Percentiles rank a stretch among this genome's conserved stretches.
These are phyloP conservation scores for Pelobates fuscus DNA, from an alignment of 2,113 vertebrate species.

Conservation along the genomic window DNA sequence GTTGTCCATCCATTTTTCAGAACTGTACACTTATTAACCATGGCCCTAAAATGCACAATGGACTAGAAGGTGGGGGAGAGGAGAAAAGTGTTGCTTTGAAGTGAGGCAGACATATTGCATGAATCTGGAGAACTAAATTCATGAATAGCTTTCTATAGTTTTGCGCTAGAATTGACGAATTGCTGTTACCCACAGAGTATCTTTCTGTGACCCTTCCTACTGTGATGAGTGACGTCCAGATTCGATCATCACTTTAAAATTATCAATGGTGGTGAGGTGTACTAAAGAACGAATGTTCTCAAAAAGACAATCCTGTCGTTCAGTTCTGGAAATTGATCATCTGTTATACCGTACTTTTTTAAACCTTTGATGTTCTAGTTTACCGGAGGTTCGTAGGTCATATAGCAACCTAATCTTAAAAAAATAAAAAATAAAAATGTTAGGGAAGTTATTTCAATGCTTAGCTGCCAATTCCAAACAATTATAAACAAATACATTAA, in stretches of 20 bases:
- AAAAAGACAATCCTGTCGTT: too few species aligned
- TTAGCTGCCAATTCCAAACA: too few species aligned
- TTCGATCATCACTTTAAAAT: conserved; percentile 32
- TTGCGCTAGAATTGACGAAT: conserved; percentile 29
- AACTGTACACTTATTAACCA: conserved; percentile 39
- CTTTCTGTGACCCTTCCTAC: conserved; percentile 17
- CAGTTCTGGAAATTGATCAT: too few species aligned
- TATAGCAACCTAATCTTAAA: too few species aligned
- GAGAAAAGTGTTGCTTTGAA: conserved; percentile 26
- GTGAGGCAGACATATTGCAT: conserved; percentile 23
- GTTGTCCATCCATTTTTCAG: conserved; percentile 13
- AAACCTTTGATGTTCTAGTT: too few species aligned
- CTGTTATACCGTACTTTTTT: too few species aligned
- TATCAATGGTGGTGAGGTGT: background rate
- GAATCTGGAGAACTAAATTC: conserved; percentile 17
- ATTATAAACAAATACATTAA: too few species aligned
- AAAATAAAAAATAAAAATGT: too few species aligned
- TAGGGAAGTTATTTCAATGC: too few species aligned
- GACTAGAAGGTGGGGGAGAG: conserved; percentile 1
- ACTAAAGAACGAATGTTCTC: too few species aligned
- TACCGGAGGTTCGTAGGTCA: too few species aligned
- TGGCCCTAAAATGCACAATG: conserved; percentile 23
- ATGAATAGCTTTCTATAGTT: conserved; percentile 36
- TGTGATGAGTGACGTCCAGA: conserved; percentile 26
- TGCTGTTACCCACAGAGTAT: conserved; percentile 22